These are phyloP conservation scores for Andrena haemorrhoa DNA, from an alignment of 2,888 invertebrate species.

Conservation along the genomic window DNA sequence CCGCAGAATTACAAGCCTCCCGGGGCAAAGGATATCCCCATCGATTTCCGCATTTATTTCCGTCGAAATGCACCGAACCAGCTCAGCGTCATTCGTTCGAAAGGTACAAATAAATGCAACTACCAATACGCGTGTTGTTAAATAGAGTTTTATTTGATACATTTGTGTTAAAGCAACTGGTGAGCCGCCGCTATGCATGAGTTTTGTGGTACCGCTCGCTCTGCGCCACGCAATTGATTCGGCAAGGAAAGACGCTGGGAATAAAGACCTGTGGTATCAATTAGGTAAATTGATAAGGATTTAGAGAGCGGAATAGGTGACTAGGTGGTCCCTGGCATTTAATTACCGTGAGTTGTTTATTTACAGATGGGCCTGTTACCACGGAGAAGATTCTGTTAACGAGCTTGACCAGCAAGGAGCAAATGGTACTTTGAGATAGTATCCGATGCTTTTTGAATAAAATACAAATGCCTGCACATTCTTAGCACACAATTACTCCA, in stretches of 20 bases:
- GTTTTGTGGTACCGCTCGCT: slow-evolving; percentile 87
- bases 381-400: slow-evolving; percentile 78
- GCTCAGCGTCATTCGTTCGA: slow-evolving; percentile 90
- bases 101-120: slow-evolving; percentile 85
- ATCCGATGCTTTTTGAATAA: not conserved
- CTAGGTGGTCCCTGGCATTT: not conserved
- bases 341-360: not conserved
- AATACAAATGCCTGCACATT: no score
- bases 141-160: not conserved
- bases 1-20: slow-evolving; percentile 90
- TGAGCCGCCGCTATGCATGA: slow-evolving; percentile 86
- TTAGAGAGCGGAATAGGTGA: not conserved
- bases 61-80: slow-evolving; percentile 89
- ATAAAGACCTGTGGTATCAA: slow-evolving; percentile 86
- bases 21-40: slow-evolving; percentile 91
- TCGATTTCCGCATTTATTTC: slow-evolving; percentile 90
- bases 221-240: slow-evolving; percentile 89
- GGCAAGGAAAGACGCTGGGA: slow-evolving; percentile 89
- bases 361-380: slow-evolving; percentile 78
- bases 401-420: slow-evolving; percentile 74
- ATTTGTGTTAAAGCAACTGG: slow-evolving; percentile 85
- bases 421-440: slow-evolving; percentile 73
- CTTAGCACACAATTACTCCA: no score
- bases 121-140: no score
- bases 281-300: slow-evolving; percentile 85